Conservation (phyloP, 2,888 invertebrate species). For the Idaea dimidiata region DNA sequence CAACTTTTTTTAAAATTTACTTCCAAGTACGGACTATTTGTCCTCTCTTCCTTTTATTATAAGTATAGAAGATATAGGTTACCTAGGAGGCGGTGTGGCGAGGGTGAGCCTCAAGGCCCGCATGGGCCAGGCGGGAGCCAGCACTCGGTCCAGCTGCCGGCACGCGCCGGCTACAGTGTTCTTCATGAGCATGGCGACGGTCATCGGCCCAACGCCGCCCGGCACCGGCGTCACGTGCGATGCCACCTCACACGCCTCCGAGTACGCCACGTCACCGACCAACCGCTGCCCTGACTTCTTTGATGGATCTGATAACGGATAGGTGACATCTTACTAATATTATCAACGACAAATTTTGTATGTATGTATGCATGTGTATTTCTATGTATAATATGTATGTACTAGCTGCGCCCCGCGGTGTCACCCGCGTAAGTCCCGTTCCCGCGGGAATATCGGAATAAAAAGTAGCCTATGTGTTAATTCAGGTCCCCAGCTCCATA, state of each 20-base stretch:
- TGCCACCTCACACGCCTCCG: constrained; percentile 89
- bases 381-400: too few relatives aligned
- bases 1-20: too few relatives aligned
- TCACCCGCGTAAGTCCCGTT: too few relatives aligned
- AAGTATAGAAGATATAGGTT: too few relatives aligned
- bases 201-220: constrained; percentile 99
- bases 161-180: constrained; percentile 95
- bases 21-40: too few relatives aligned
- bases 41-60: too few relatives aligned
- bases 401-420: too few relatives aligned
- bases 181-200: constrained; percentile 98
- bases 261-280: constrained; percentile 97
- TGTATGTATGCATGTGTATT: too few relatives aligned
- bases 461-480: too few relatives aligned
- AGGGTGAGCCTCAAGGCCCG: constrained; percentile 83
- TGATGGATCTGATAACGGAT: constrained; percentile 81
- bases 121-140: constrained; percentile 86
- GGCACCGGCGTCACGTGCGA: constrained; percentile 96
- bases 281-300: constrained; percentile 90
- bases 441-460: too few relatives aligned
- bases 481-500: too few relatives aligned
- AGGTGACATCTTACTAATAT: background rate
- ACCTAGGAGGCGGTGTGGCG: constrained; percentile 92
- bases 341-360: too few relatives aligned
- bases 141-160: constrained; percentile 78